Evolutionary conservation across 2,113 vertebrate genomes (phyloP).

Genomic region (Sylvia atricapilla): DNA sequence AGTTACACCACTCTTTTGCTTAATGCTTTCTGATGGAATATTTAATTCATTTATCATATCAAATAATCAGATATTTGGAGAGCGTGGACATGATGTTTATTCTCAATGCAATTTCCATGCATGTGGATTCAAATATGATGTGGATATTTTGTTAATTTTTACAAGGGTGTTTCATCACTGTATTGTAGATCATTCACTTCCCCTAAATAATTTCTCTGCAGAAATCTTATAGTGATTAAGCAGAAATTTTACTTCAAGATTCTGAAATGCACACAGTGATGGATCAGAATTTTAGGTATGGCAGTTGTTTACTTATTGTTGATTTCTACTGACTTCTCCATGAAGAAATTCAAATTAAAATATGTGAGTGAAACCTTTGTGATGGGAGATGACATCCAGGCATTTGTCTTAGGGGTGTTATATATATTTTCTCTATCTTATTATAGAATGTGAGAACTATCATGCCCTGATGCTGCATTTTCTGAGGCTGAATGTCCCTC

Average conservation of each 20-base stretch:
- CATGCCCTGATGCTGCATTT: background rate
- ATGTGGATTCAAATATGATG: background rate
- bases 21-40: background rate
- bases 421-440: background rate
- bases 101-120: background rate
- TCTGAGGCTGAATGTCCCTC: background rate
- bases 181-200: background rate
- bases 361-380: background rate
- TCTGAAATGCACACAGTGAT: background rate
- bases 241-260: background rate
- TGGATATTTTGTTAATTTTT: background rate
- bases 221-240: background rate
- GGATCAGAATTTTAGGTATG: background rate
- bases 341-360: background rate
- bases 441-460: background rate
- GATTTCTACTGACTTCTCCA: background rate
- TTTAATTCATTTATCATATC: background rate
- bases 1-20: background rate
- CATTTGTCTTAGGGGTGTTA: background rate
- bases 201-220: background rate
- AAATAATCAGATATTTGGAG: background rate
- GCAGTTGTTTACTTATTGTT: background rate
- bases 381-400: background rate
- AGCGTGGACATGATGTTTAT: background rate
- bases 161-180: background rate